Base-by-base conservation (phyloP, 1,140 invertebrate genomes). In the Drosophila serrata region DNA sequence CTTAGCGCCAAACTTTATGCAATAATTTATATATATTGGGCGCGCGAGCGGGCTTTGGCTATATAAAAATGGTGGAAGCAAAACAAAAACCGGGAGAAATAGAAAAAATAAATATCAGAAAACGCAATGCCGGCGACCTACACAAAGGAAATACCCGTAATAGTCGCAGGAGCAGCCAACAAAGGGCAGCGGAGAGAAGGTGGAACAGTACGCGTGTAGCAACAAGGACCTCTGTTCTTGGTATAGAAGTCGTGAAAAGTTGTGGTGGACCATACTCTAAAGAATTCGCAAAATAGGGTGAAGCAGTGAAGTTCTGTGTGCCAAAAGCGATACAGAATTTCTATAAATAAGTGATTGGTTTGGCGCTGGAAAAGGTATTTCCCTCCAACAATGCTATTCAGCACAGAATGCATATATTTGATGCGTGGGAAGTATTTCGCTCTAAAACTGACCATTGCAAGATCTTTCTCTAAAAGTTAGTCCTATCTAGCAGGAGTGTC, bases 1-100 rank as follows among this genome's bases (percentile, higher is more conserved):
- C 90, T 91, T 91, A 90, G 90, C 88, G 88, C 84, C 81, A 90
- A 91, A 91, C 81, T 91, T 91, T 91, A 90, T 91, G 90, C 90
- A 91, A 91, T 91, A 91, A 91, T 91, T 91, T 91, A 91, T 91
- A 91, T 82, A 91, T 87, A 87, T 87, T 87, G 84, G 79, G 45
- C 61, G 65, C 75, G 60, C 60, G 59, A 49, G 48, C 80, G 27
- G 61, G 39, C 60, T 61, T 51, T 24, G 75, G 61, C 64, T 13
- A 61, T 64, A 84, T 76, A 84, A 67, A 82, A 75, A 79, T 65
- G 48, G 33, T 40, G 53, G 24, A 79, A 75, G 43, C 53, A 65
- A 75, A 81, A 45, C 40, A 61, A 79, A 79, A 79, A 57, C 46
- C 39, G 46, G 62, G 55, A 59, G 19, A 55, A 64, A 61, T 67